Conservation (phyloP, 2,797 vertebrate species). For the Pristis pectinata region DNA sequence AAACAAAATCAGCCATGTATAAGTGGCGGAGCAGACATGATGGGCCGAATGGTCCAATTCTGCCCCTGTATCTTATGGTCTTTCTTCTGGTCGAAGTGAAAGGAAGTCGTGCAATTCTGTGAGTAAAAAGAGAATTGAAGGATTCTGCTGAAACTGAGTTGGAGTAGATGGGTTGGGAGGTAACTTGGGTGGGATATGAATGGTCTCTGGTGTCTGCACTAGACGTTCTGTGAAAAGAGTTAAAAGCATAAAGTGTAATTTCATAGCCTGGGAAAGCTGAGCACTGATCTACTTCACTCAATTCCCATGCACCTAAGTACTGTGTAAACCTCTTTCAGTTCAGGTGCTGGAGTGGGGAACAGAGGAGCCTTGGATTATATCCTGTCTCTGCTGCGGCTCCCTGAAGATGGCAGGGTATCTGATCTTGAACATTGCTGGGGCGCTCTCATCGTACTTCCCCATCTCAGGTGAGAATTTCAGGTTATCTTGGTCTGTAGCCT, state of each 20-base stretch:
- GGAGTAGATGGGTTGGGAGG: neutral
- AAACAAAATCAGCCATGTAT: no score
- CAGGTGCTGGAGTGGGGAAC: conserved; percentile 37
- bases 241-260: neutral
- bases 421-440: conserved; percentile 80
- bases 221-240: no score
- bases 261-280: neutral
- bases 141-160: neutral
- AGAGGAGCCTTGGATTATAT: conserved; percentile 66
- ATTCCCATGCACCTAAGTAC: neutral
- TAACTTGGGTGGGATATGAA: neutral
- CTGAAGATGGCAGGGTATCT: conserved; percentile 47
- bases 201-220: neutral
- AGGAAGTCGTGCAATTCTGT: neutral
- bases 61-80: no score
- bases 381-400: conserved; percentile 63
- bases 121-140: neutral
- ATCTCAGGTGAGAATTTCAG: conserved; percentile 69
- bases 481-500: no score
- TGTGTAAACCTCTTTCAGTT: neutral
- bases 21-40: no score
- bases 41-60: no score
- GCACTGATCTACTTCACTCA: neutral
- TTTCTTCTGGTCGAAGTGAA: no score
- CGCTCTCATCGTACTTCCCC: conserved; percentile 81